Evolutionary conservation across 2,113 vertebrate species (phyloP).

Genomic region (Odocoileus virginianus): DNA sequence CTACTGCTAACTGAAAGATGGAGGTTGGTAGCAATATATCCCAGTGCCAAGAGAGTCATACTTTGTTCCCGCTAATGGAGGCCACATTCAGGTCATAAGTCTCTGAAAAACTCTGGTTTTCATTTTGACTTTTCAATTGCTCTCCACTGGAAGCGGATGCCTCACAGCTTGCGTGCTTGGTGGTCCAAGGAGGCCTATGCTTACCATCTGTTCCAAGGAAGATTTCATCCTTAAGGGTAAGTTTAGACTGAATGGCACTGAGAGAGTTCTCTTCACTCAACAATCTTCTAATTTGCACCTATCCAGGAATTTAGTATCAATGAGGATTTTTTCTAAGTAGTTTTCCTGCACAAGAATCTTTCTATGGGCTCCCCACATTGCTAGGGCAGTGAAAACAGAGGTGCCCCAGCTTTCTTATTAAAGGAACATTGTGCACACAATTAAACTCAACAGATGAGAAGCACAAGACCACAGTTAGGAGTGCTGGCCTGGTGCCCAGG

Average conservation of each 20-base stretch:
- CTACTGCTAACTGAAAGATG: not conserved
- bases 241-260: not conserved
- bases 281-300: not conserved
- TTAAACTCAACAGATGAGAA: slow-evolving; percentile 61
- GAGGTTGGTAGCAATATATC: not conserved
- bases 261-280: not conserved
- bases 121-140: not conserved
- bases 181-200: not conserved
- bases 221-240: not conserved
- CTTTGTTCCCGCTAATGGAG: not conserved
- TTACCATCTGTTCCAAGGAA: not conserved
- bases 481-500: slow-evolving; percentile 56
- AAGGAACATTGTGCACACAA: slow-evolving; percentile 49
- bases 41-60: not conserved
- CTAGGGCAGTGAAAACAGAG: slow-evolving; percentile 6
- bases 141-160: not conserved
- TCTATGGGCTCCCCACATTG: not conserved
- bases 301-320: not conserved
- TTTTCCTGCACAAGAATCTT: not conserved
- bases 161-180: not conserved
- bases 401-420: slow-evolving; percentile 43
- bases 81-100: not conserved
- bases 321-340: not conserved
- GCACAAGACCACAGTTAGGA: slow-evolving; percentile 52
- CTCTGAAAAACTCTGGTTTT: not conserved